These are phyloP conservation scores for Apis laboriosa DNA, from an alignment of 1,140 invertebrate genomes.

Conservation along the genomic window DNA sequence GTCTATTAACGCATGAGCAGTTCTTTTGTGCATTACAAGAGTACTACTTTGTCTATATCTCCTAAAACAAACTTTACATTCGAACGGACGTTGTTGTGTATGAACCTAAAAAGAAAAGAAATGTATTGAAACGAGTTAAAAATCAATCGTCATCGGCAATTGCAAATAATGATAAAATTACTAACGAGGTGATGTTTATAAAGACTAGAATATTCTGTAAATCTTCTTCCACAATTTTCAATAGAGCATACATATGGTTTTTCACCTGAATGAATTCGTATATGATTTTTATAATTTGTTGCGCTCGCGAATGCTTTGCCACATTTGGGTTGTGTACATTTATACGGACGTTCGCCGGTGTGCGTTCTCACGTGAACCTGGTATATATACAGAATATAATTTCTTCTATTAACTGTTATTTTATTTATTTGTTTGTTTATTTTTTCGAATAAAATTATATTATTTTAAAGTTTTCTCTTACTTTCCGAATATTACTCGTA, in stretches of 20 bases:
- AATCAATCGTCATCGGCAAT: background rate
- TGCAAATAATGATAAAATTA: background rate
- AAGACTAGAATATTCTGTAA: constrained; percentile 89
- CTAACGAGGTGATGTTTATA: constrained; percentile 87
- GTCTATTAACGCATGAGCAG: constrained; percentile 72
- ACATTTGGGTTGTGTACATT: constrained; percentile 83
- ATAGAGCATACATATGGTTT: constrained; percentile 83
- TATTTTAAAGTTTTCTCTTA: constrained; percentile 59
- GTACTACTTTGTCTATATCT: constrained; percentile 85
- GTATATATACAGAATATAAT: background rate
- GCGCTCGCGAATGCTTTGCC: constrained; percentile 85
- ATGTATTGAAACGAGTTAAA: background rate
- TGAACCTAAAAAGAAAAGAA: constrained; percentile 78
- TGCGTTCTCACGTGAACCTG: constrained; percentile 82
- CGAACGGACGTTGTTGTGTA: constrained; percentile 84
- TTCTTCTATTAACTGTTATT: background rate
- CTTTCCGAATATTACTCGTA: constrained; percentile 88
- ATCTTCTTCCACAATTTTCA: constrained; percentile 85
- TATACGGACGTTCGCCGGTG: constrained; percentile 86
- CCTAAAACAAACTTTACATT: constrained; percentile 83
- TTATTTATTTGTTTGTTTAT: too few species aligned
- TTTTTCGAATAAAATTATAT: background rate
- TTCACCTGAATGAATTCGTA: constrained; percentile 84
- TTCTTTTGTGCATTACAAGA: constrained; percentile 83
- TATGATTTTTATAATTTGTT: constrained; percentile 87